Evolutionary conservation across 2,888 invertebrate species (phyloP), one percentile per base, ranked within the genome.

Genomic region (Dasysyrphus albostriatus): DNA sequence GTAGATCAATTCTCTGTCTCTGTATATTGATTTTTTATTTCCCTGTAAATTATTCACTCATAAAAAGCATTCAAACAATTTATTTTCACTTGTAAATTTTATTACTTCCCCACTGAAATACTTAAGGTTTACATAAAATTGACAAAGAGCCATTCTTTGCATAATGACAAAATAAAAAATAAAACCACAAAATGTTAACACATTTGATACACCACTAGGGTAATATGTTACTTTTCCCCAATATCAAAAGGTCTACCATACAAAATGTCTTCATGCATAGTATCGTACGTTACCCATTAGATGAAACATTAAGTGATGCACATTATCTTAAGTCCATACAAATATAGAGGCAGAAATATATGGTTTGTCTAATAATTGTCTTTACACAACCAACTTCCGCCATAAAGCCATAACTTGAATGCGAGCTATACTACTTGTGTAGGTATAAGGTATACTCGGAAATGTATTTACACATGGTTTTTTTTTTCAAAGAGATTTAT

Each of bases 361-460:
- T 69, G 75, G 61, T 59, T 69, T 69, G 59, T 56, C 69, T 61
- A 75, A 81, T 75, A 81, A 74, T 75, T 81, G 80, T 75, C 80
- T 54, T 51, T 61, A 16, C 29, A 58, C 19, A 47, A 32, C 32
- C 44, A 47, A n/a, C 65, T n/a, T 34, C 47, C 63, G 49, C 67
- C 49, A 67, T 37, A 32, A 67, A 16, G 7, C 49, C 19, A 67
- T 29, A 12, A 24, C 39, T 10, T 59, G 34, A 10, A 58, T 58
- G 6, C 16, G 34, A 58, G 10, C 10, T 2, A 16, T 58, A 34
- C 29, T 58, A n/a, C n/a, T n/a, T 44, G 3, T 56, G 3, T 24
- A 24, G 6, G 39, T 39, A 5, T 39, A 12, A 42, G 2, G 5
- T 59, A 14, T 44, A 69, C 24, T 19, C 16, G 32, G 14, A 49